Percentiles rank a stretch among this genome's conserved stretches.
Conservation (phyloP, 2,888 invertebrate species). For the Timema podura region DNA sequence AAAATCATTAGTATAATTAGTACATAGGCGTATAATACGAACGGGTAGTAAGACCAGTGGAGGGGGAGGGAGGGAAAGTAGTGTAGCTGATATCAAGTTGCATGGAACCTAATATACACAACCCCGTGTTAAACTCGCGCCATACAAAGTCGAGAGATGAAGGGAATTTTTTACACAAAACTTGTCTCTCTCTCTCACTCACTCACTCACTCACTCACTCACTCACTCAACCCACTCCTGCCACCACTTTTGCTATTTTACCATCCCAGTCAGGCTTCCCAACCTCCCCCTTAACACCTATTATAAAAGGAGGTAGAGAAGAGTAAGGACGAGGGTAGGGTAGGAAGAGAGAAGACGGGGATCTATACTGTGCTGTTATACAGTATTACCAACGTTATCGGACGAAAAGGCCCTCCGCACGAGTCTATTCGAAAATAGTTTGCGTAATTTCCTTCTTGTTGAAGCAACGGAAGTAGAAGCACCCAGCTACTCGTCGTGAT, state of each 20-base stretch:
- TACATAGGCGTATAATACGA: too few relatives aligned
- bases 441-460: constrained; percentile 48
- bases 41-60: too few relatives aligned
- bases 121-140: too few relatives aligned
- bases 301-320: background rate
- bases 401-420: constrained; percentile 16
- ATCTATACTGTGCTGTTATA: background rate
- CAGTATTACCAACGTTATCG: constrained; percentile 17
- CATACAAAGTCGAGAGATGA: background rate
- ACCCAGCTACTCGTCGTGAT: constrained; percentile 12
- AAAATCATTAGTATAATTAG: too few relatives aligned
- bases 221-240: constrained; percentile 7
- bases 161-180: background rate
- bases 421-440: constrained; percentile 50
- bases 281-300: constrained; percentile 8
- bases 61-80: too few relatives aligned
- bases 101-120: too few relatives aligned
- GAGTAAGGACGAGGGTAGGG: background rate
- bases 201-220: constrained; percentile 9
- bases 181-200: background rate
- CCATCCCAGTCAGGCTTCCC: constrained; percentile 14
- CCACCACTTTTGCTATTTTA: background rate
- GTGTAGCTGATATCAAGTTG: too few relatives aligned
- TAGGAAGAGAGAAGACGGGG: background rate
- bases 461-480: constrained; percentile 24